Percentiles rank a stretch among this genome's conserved stretches.
These are phyloP conservation scores for Emydocephalus ijimae DNA, from an alignment of 2,113 vertebrate genomes.

Conservation along the genomic window DNA sequence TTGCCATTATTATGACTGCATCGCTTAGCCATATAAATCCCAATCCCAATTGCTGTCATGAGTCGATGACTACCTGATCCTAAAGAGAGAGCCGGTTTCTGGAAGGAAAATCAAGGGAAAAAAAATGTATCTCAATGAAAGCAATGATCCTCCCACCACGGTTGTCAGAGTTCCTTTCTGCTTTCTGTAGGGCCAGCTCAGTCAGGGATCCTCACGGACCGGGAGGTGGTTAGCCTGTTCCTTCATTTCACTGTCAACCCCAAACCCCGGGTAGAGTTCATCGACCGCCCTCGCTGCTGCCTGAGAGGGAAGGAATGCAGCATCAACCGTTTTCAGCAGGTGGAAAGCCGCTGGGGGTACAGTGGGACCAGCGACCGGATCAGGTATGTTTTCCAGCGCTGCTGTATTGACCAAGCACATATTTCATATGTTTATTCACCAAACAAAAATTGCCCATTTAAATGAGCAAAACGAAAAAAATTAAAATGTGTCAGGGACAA, in stretches of 20 bases:
- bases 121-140: neutral
- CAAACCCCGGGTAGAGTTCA: slow-evolving; percentile 93
- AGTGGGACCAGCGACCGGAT: slow-evolving; percentile 96
- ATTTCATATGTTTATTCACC: neutral
- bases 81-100: neutral
- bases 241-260: slow-evolving; percentile 97
- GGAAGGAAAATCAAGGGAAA: neutral
- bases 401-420: neutral
- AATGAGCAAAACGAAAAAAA: neutral
- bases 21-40: neutral
- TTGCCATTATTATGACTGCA: neutral
- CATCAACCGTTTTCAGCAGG: slow-evolving; percentile 94
- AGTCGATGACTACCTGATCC: neutral
- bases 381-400: slow-evolving; percentile 67
- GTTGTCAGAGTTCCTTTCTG: neutral
- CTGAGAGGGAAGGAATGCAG: slow-evolving; percentile 95
- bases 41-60: neutral
- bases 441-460: neutral
- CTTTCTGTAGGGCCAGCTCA: slow-evolving; percentile 84
- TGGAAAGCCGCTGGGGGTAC: slow-evolving; percentile 98
- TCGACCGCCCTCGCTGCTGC: slow-evolving; percentile 93
- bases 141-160: accelerated
- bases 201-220: slow-evolving; percentile 91
- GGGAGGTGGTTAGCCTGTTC: slow-evolving; percentile 95
- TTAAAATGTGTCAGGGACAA: neutral